phyloP scores from a whole-genome alignment of 1,140 invertebrate species.

The Dendroctonus valens region DNA sequence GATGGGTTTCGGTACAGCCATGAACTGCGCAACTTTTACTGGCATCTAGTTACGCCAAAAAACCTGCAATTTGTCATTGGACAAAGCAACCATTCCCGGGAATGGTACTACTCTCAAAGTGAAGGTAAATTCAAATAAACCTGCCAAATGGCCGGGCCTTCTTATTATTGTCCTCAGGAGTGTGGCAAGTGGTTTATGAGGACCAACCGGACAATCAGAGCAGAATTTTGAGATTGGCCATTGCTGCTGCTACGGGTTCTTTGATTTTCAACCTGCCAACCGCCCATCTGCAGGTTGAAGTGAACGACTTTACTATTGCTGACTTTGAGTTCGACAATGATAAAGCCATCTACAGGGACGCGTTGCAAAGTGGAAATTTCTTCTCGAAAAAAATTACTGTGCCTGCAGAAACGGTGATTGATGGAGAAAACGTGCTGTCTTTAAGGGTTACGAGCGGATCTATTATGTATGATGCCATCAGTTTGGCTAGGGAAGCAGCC shows the following conservation, averaged over 20 bases:
- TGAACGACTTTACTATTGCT: background rate
- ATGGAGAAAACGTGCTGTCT: slow-evolving; percentile 5
- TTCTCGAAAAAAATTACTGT: slow-evolving; percentile 8
- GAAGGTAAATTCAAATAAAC: slow-evolving; percentile 1
- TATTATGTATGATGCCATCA: slow-evolving; percentile 14
- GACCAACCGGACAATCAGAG: slow-evolving; percentile 1
- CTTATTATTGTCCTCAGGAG: slow-evolving; percentile 1
- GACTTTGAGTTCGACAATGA: slow-evolving; percentile 13
- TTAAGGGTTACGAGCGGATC: background rate
- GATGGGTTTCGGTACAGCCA: slow-evolving; percentile 12
- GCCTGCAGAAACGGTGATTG: background rate
- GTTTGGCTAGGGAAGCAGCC: background rate
- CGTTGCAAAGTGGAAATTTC: slow-evolving; percentile 14
- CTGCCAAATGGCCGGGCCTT: background rate
- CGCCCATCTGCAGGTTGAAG: slow-evolving; percentile 1
- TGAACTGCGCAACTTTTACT: slow-evolving; percentile 13
- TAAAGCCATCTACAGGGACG: slow-evolving; percentile 10
- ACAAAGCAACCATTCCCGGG: background rate
- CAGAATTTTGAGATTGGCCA: slow-evolving; percentile 1
- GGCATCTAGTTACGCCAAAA: slow-evolving; percentile 8
- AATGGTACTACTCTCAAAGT: slow-evolving; percentile 12
- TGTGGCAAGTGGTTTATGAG: slow-evolving; percentile 9
- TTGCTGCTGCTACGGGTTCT: slow-evolving; percentile 13
- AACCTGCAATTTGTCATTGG: slow-evolving; percentile 4
- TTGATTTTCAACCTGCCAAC: slow-evolving; percentile 10